Percentiles rank a stretch among this genome's conserved stretches.
phyloP scores from a whole-genome alignment of 2,113 vertebrate species.

The Ahaetulla prasina region DNA sequence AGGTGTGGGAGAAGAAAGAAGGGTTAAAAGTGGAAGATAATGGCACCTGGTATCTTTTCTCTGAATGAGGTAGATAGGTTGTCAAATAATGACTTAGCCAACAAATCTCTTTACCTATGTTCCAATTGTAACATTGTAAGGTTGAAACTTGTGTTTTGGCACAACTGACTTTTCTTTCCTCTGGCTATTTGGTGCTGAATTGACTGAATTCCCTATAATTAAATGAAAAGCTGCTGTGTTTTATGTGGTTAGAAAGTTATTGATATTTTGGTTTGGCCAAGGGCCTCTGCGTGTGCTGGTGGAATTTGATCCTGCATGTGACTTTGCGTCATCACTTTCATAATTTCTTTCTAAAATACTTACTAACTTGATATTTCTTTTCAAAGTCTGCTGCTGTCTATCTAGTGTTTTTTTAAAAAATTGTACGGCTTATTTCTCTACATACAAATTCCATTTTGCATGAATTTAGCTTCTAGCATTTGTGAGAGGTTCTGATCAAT shows the following conservation, averaged over 20 bases:
- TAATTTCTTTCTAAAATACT: background rate
- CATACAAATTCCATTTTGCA: background rate
- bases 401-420: background rate
- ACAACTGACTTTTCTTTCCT: background rate
- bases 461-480: background rate
- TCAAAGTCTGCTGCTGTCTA: background rate
- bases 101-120: background rate
- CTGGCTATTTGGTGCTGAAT: background rate
- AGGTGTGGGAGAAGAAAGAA: background rate
- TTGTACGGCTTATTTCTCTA: background rate
- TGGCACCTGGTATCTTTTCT: background rate
- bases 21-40: background rate
- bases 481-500: background rate
- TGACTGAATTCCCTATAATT: slow-evolving; percentile 5
- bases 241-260: background rate
- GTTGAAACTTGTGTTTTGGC: background rate
- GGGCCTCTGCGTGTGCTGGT: background rate
- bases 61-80: background rate
- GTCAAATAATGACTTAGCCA: background rate
- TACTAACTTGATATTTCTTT: background rate
- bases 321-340: background rate
- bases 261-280: slow-evolving; percentile 9
- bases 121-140: background rate
- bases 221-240: background rate
- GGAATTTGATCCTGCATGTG: background rate